Evolutionary conservation across 2,797 vertebrate genomes (phyloP).

Genomic region (Tamandua tetradactyla): DNA sequence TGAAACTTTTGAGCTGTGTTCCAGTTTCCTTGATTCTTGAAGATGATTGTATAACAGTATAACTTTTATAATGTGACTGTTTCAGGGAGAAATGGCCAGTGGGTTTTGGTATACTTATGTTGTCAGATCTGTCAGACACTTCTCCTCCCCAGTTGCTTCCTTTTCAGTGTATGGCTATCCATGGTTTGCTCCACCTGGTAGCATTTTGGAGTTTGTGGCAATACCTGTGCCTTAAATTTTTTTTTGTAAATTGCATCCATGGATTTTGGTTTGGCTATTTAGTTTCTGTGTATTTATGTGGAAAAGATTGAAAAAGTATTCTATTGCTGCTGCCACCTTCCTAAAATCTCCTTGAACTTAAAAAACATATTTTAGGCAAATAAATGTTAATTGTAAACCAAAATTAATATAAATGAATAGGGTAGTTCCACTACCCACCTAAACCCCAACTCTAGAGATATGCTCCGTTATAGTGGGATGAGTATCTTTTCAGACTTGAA

Average conservation of each 20-base stretch:
- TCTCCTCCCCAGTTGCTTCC: neutral
- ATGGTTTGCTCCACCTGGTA: neutral
- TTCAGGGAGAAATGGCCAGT: neutral
- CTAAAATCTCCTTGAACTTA: constrained; percentile 5
- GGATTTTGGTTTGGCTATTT: neutral
- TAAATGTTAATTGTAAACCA: neutral
- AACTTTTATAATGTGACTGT: no score
- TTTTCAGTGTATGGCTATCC: neutral
- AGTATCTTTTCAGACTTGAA: neutral
- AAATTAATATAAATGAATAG: neutral
- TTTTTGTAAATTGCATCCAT: neutral
- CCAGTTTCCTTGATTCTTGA: no score
- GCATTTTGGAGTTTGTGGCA: neutral
- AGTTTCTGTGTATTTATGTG: neutral
- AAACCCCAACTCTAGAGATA: neutral
- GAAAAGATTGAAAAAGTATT: neutral
- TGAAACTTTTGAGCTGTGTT: no score
- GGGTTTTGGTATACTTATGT: neutral
- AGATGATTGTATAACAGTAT: no score
- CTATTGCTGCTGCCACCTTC: neutral
- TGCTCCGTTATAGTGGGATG: neutral
- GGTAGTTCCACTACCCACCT: neutral
- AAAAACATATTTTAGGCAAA: neutral
- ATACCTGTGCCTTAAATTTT: neutral
- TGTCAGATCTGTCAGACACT: neutral